A percentile compares a stretch with the other conserved stretches of the same genome.
Evolutionary conservation across 2,888 invertebrate genomes (phyloP).

Genomic region (Acronicta psi): DNA sequence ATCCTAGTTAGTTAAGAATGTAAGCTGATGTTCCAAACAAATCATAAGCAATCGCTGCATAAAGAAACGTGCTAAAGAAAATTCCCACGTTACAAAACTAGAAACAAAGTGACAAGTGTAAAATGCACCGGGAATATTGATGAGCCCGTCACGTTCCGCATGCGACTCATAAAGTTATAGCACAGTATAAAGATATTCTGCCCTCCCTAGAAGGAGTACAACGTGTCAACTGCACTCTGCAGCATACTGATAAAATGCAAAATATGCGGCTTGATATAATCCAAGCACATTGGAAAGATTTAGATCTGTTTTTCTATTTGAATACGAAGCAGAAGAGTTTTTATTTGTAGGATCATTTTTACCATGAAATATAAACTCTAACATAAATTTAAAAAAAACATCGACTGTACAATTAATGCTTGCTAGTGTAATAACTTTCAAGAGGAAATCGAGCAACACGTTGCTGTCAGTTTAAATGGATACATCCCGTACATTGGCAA

Average conservation of each 20-base stretch:
- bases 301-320: conserved; percentile 14
- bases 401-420: too few relatives aligned
- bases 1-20: too few relatives aligned
- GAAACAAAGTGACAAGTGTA: conserved; percentile 20
- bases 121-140: conserved; percentile 31
- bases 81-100: conserved; percentile 20
- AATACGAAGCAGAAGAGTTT: neutral
- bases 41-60: neutral
- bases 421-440: too few relatives aligned
- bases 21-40: neutral
- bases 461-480: too few relatives aligned
- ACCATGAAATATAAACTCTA: too few relatives aligned
- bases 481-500: too few relatives aligned
- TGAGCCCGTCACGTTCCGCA: conserved; percentile 23
- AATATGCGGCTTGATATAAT: conserved; percentile 31
- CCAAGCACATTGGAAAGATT: conserved; percentile 27
- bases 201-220: conserved; percentile 40
- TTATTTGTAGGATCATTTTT: too few relatives aligned
- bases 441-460: too few relatives aligned
- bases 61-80: conserved; percentile 20
- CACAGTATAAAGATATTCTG: conserved; percentile 22
- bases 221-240: conserved; percentile 23
- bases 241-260: conserved; percentile 48
- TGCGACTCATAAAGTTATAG: conserved; percentile 16
- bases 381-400: too few relatives aligned